These are phyloP conservation scores for Heliangelus exortis DNA, from an alignment of 2,797 vertebrate species.

Conservation along the genomic window DNA sequence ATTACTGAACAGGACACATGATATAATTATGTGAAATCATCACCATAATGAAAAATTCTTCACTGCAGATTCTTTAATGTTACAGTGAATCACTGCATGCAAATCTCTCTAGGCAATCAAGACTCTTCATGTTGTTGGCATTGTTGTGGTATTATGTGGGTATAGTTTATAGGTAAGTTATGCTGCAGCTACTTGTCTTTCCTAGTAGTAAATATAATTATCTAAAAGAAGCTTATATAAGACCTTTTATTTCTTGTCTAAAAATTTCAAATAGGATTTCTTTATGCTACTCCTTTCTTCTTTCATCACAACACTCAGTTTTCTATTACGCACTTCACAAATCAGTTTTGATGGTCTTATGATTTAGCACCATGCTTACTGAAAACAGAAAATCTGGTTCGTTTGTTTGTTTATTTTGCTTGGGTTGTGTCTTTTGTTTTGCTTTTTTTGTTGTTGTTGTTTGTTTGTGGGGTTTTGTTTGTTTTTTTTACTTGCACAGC, in stretches of 20 bases:
- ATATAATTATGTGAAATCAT: neutral
- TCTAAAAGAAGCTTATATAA: neutral
- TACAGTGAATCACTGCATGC: neutral
- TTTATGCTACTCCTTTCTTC: neutral
- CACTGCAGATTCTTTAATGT: constrained; percentile 35
- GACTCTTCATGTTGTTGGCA: constrained; percentile 11
- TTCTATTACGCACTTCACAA: neutral
- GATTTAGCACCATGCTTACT: constrained; percentile 1
- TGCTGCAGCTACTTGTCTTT: neutral
- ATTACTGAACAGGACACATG: neutral
- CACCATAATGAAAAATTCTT: constrained; percentile 36
- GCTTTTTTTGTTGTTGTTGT: too few relatives aligned
- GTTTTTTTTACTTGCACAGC: neutral
- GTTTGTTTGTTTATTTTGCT: neutral
- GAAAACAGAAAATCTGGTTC: constrained; percentile 30
- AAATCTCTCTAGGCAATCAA: constrained; percentile 10
- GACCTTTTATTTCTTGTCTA: neutral
- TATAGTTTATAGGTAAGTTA: constrained; percentile 3
- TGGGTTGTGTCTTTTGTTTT: too few relatives aligned
- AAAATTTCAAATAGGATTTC: neutral
- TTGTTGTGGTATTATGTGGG: neutral
- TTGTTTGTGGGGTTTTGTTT: too few relatives aligned
- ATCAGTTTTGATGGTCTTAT: neutral
- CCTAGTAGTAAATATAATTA: neutral
- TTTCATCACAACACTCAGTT: neutral